Evolutionary conservation across 2,797 vertebrate species (phyloP).

Genomic region (Cynodonichthys magdalenae): DNA sequence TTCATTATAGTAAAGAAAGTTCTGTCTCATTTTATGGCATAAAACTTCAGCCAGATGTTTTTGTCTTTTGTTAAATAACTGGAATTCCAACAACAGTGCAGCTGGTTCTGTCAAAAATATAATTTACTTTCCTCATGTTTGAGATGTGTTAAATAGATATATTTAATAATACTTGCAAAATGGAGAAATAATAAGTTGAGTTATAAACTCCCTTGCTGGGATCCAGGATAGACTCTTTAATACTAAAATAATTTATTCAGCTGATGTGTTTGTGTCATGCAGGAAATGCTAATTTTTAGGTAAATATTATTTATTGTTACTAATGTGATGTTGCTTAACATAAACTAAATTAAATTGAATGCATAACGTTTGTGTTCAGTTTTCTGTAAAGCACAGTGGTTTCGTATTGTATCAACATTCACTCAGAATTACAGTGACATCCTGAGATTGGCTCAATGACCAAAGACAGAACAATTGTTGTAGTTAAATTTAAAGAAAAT

Average conservation of each 20-base stretch:
- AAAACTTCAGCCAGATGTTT: neutral
- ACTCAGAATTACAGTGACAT: too few species aligned
- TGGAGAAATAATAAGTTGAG: neutral
- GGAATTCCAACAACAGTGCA: neutral
- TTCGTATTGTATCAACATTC: too few species aligned
- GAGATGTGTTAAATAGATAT: neutral
- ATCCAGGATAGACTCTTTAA: neutral
- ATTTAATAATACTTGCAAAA: neutral
- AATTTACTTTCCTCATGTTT: neutral
- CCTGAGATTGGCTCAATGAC: too few species aligned
- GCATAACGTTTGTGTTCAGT: too few species aligned
- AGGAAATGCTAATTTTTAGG: neutral
- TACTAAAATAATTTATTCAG: neutral
- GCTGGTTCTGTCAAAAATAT: neutral
- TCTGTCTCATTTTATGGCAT: neutral
- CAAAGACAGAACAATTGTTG: too few species aligned
- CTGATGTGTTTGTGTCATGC: neutral
- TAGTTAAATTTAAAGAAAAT: too few species aligned
- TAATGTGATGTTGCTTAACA: too few species aligned
- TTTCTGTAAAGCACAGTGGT: too few species aligned
- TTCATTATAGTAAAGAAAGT: neutral
- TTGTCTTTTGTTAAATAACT: neutral
- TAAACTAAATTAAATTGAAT: too few species aligned
- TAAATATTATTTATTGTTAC: neutral
- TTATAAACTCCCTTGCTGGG: neutral